Percentiles rank a stretch among this genome's conserved stretches.
Conservation (phyloP, 2,113 vertebrate genomes). For the Sinocyclocheilus maitianheensis region DNA sequence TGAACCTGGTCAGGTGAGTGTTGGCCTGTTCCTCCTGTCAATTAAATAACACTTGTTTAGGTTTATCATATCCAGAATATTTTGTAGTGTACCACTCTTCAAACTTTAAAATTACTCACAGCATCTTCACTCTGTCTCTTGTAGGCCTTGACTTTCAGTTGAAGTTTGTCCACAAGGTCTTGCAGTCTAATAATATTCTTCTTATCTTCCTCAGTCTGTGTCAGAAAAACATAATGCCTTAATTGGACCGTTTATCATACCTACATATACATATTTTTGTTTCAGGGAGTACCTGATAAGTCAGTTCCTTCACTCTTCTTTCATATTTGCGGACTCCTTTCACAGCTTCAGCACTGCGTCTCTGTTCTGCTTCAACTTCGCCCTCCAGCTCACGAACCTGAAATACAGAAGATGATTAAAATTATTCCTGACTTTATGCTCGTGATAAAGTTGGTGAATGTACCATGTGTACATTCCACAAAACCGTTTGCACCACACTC, state of each 20-base stretch:
- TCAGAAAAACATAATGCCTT: background rate
- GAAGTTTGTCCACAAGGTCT: conserved; percentile 80
- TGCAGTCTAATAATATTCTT: conserved; percentile 78
- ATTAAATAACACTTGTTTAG: background rate
- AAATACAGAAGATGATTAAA: too few relatives aligned
- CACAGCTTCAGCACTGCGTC: too few relatives aligned
- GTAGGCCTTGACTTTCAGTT: conserved; percentile 59
- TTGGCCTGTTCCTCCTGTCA: conserved; percentile 64
- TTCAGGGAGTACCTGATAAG: background rate
- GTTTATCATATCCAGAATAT: background rate
- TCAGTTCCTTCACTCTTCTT: too few relatives aligned
- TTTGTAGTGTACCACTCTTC: background rate
- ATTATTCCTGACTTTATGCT: too few relatives aligned
- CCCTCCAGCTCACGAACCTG: too few relatives aligned
- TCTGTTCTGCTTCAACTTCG: too few relatives aligned
- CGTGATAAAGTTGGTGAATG: too few relatives aligned
- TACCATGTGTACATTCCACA: too few relatives aligned
- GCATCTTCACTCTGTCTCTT: conserved; percentile 78
- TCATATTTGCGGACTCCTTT: too few relatives aligned
- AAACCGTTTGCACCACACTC: too few relatives aligned
- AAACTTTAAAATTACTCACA: conserved; percentile 66
- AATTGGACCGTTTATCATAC: background rate
- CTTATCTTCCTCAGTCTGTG: conserved; percentile 80
- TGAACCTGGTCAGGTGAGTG: conserved; percentile 59
- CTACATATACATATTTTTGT: background rate